Evolutionary conservation across 2,888 invertebrate species (phyloP).

Genomic region (Flabesymbios commensalis): DNA sequence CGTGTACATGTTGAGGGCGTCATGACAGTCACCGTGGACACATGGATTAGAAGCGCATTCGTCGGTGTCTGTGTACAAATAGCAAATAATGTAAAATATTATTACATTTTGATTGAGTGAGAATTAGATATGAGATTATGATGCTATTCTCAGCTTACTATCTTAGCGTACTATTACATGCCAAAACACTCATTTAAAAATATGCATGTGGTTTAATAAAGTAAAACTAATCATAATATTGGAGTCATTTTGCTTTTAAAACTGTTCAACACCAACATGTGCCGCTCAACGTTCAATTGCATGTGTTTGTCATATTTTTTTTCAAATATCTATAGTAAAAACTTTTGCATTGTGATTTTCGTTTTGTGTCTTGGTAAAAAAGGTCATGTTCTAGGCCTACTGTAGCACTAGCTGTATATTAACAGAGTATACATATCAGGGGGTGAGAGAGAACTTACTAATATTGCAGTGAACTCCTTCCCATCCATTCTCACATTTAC

Average conservation of each 20-base stretch:
- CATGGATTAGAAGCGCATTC: constrained; percentile 29
- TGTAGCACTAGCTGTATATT: too few relatives aligned
- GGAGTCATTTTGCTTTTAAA: too few relatives aligned
- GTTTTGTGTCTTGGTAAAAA: too few relatives aligned
- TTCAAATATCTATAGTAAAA: neutral
- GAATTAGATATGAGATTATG: neutral
- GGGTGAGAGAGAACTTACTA: constrained; percentile 61
- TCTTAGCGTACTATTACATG: too few relatives aligned
- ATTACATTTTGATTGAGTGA: neutral
- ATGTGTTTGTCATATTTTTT: neutral
- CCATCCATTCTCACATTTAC: constrained; percentile 30
- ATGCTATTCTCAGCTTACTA: too few relatives aligned
- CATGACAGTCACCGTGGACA: constrained; percentile 76
- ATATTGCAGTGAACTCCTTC: constrained; percentile 35
- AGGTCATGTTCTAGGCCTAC: too few relatives aligned
- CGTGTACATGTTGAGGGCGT: constrained; percentile 82
- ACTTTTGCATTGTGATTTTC: too few relatives aligned
- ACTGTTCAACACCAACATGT: too few relatives aligned
- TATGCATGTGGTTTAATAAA: too few relatives aligned
- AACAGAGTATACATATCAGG: neutral
- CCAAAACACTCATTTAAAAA: too few relatives aligned
- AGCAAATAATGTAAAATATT: neutral
- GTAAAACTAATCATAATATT: too few relatives aligned
- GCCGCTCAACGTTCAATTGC: too few relatives aligned
- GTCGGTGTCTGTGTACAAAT: constrained; percentile 16